A percentile compares a stretch with the other conserved stretches of the same genome.
phyloP scores from a whole-genome alignment of 2,888 invertebrate species.

The Dascillus cervinus region DNA sequence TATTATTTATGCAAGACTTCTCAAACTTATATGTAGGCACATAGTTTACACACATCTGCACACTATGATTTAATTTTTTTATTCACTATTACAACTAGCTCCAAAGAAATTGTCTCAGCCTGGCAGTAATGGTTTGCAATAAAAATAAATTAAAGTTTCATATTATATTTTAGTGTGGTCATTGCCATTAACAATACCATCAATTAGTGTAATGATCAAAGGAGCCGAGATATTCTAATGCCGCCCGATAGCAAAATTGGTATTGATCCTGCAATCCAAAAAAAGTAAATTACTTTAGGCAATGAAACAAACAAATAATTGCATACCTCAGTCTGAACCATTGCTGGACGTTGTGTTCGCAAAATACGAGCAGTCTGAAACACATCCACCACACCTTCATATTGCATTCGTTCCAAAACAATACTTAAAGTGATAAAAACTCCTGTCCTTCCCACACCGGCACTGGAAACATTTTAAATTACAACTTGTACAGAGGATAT shows the following conservation, averaged over 20 bases:
- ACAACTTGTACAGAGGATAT: too few species aligned
- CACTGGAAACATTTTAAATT: constrained; percentile 55
- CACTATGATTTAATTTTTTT: constrained; percentile 29
- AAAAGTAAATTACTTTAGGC: too few species aligned
- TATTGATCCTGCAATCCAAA: constrained; percentile 97
- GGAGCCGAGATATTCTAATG: constrained; percentile 95
- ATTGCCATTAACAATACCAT: too few species aligned
- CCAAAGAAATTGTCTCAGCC: constrained; percentile 25
- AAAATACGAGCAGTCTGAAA: constrained; percentile 98
- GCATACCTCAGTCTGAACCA: constrained; percentile 97
- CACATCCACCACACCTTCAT: constrained; percentile 97
- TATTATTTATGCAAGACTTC: neutral
- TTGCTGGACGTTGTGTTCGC: constrained; percentile 95
- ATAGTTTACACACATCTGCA: constrained; percentile 40
- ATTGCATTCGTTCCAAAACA: constrained; percentile 97
- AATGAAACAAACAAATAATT: constrained; percentile 2
- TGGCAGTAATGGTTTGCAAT: constrained; percentile 35
- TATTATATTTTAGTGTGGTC: too few species aligned
- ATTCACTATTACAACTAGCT: constrained; percentile 22
- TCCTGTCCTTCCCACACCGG: constrained; percentile 97
- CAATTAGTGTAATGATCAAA: constrained; percentile 94
- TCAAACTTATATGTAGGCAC: constrained; percentile 34
- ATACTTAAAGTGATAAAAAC: constrained; percentile 98
- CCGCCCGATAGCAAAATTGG: constrained; percentile 98
- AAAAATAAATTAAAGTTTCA: too few species aligned